Conservation (phyloP, 1,140 invertebrate species). For the Luehdorfia chinensis region DNA sequence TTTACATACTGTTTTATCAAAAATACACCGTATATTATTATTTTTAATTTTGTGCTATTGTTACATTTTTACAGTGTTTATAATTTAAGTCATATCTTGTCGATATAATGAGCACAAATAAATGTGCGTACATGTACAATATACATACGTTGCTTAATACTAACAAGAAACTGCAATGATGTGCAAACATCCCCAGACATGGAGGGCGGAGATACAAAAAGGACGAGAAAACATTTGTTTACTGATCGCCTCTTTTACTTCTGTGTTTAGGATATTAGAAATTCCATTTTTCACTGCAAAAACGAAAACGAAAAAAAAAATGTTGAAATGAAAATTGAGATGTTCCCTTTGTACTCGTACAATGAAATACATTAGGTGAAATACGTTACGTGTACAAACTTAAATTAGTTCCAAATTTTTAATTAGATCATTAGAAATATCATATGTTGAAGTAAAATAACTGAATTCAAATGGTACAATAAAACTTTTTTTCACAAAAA, state of each 20-base stretch:
- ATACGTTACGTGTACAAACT: too few relatives aligned
- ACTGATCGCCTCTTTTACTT: constrained; percentile 16
- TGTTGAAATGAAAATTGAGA: neutral
- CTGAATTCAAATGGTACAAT: too few relatives aligned
- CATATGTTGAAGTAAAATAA: neutral
- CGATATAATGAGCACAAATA: constrained; percentile 4
- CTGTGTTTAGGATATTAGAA: constrained; percentile 5
- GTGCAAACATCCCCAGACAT: constrained; percentile 15
- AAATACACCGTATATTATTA: too few relatives aligned
- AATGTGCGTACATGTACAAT: constrained; percentile 3
- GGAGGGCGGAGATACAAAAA: constrained; percentile 14
- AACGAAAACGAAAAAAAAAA: neutral
- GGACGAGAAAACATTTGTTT: constrained; percentile 15
- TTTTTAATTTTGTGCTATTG: too few relatives aligned
- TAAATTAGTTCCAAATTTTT: too few relatives aligned
- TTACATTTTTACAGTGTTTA: too few relatives aligned
- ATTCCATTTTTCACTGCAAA: constrained; percentile 8
- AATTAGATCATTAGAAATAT: too few relatives aligned
- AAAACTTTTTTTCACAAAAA: too few relatives aligned
- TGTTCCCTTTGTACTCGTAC: neutral
- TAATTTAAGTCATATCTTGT: too few relatives aligned
- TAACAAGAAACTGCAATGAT: constrained; percentile 17
- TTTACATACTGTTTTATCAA: too few relatives aligned
- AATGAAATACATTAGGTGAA: neutral
- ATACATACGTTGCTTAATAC: constrained; percentile 3